These are phyloP conservation scores for Galaxea fascicularis DNA, from an alignment of 92 coral and sea anemone species.

Conservation along the genomic window DNA sequence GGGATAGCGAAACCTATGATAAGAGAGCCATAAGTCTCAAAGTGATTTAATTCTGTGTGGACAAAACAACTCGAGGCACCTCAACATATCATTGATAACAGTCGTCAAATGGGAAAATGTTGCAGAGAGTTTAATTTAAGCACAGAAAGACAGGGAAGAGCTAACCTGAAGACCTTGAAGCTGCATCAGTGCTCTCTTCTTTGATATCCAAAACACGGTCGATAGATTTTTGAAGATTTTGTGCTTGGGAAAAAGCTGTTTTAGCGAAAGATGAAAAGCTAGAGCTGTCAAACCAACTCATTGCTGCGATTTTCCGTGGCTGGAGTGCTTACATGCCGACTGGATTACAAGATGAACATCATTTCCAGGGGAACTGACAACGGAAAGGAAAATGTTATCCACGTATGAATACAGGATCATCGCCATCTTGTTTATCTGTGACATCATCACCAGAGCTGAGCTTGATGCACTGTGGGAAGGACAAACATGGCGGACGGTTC, in stretches of 20 bases:
- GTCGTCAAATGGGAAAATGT: too few species aligned
- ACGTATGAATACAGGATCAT: constrained; percentile 1
- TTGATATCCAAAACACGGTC: constrained; percentile 95
- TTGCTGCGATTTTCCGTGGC: constrained; percentile 6
- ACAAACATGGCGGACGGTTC: constrained; percentile 34
- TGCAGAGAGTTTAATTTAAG: too few species aligned
- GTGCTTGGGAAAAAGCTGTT: constrained; percentile 84
- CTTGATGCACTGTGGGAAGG: constrained; percentile 33
- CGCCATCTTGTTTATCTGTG: constrained; percentile 71
- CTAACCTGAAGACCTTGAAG: constrained; percentile 49
- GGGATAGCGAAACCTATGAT: too few species aligned
- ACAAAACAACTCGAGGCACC: too few species aligned
- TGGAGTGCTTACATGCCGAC: background rate
- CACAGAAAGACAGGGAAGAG: background rate
- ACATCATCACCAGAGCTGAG: constrained; percentile 39
- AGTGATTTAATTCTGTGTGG: too few species aligned
- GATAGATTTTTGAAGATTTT: constrained; percentile 84
- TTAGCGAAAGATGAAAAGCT: constrained; percentile 86
- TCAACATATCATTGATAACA: too few species aligned
- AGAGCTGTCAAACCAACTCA: constrained; percentile 97
- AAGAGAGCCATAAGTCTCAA: too few species aligned
- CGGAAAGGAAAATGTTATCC: constrained; percentile 14
- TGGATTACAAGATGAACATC: background rate
- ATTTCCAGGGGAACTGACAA: constrained; percentile 57
- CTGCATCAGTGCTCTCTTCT: constrained; percentile 41